A percentile compares a stretch with the other conserved stretches of the same genome.
Evolutionary conservation across 2,888 invertebrate species (phyloP).

Genomic region (Campopleginae sp.): DNA sequence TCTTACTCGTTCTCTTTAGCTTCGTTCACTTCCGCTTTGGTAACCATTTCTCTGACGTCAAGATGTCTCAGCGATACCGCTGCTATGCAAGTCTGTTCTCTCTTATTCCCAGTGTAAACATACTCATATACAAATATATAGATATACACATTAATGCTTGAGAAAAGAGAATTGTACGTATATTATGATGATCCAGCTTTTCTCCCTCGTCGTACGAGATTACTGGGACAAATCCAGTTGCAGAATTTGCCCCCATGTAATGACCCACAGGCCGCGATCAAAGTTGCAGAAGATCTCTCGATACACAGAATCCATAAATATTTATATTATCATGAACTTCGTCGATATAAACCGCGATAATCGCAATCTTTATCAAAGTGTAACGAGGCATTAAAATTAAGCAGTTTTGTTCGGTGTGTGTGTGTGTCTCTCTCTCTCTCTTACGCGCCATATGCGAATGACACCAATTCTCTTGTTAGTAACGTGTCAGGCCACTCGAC

Average conservation of each 20-base stretch:
- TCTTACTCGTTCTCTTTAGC: slow-evolving; percentile 65
- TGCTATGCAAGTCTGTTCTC: slow-evolving; percentile 32
- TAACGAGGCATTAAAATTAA: slow-evolving; percentile 57
- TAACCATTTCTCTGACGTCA: slow-evolving; percentile 75
- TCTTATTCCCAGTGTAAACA: slow-evolving; percentile 18
- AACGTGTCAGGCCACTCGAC: slow-evolving; percentile 37
- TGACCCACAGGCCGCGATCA: not conserved
- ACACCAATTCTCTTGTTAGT: slow-evolving; percentile 46
- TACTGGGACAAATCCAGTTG: slow-evolving; percentile 47
- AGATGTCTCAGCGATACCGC: slow-evolving; percentile 56
- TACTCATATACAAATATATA: not conserved
- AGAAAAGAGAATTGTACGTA: slow-evolving; percentile 17
- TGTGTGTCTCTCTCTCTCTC: too few species aligned
- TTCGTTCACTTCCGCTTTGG: slow-evolving; percentile 76
- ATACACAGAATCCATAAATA: slow-evolving; percentile 10
- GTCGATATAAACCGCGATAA: not conserved
- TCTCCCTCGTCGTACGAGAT: slow-evolving; percentile 24
- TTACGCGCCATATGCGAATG: not conserved
- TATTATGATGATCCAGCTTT: slow-evolving; percentile 50
- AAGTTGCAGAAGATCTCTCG: slow-evolving; percentile 39
- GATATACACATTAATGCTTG: slow-evolving; percentile 1
- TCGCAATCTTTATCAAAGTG: slow-evolving; percentile 16
- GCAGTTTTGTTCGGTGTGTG: slow-evolving; percentile 43
- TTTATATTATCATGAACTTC: not conserved
- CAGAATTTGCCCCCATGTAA: slow-evolving; percentile 59